These are phyloP conservation scores for Argyrosomus japonicus DNA, from an alignment of 2,113 vertebrate genomes.

Conservation along the genomic window DNA sequence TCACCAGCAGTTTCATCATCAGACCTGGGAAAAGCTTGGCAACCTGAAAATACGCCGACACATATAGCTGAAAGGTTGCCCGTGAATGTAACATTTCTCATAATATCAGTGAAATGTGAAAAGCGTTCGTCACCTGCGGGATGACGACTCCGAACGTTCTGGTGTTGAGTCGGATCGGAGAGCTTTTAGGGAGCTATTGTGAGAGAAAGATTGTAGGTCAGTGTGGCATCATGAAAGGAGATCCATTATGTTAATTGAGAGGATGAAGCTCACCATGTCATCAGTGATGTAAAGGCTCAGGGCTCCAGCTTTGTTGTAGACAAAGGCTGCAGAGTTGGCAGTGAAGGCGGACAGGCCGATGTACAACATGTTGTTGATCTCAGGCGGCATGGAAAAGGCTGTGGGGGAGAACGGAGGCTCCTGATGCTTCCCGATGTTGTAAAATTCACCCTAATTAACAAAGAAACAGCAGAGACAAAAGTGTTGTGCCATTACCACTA, in stretches of 20 bases:
- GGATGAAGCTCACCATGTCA: slow-evolving; percentile 78
- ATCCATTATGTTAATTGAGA: not conserved
- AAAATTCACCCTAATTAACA: slow-evolving; percentile 82
- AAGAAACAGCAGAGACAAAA: not conserved
- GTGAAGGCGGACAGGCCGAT: slow-evolving; percentile 81
- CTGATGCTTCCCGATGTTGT: slow-evolving; percentile 81
- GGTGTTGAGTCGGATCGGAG: slow-evolving; percentile 81
- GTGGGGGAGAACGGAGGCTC: slow-evolving; percentile 80
- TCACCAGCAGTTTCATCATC: slow-evolving; percentile 80
- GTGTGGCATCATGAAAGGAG: not conserved
- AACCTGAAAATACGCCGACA: slow-evolving; percentile 63
- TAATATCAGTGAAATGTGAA: not conserved
- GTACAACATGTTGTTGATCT: slow-evolving; percentile 81
- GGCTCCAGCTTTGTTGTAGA: slow-evolving; percentile 80
- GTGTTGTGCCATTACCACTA: not conserved
- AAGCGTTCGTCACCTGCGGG: slow-evolving; percentile 72
- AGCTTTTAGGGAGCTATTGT: slow-evolving; percentile 77
- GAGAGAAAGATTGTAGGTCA: not conserved
- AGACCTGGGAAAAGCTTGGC: slow-evolving; percentile 78
- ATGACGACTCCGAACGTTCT: slow-evolving; percentile 76
- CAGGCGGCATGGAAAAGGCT: slow-evolving; percentile 69
- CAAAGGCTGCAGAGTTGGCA: slow-evolving; percentile 82
- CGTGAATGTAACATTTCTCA: rapidly evolving
- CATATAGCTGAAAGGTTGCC: not conserved
- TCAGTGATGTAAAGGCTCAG: slow-evolving; percentile 82